Percentiles rank a stretch among this genome's conserved stretches.
phyloP scores from a whole-genome alignment of 1,140 invertebrate species.

The Drosophila athabasca region DNA sequence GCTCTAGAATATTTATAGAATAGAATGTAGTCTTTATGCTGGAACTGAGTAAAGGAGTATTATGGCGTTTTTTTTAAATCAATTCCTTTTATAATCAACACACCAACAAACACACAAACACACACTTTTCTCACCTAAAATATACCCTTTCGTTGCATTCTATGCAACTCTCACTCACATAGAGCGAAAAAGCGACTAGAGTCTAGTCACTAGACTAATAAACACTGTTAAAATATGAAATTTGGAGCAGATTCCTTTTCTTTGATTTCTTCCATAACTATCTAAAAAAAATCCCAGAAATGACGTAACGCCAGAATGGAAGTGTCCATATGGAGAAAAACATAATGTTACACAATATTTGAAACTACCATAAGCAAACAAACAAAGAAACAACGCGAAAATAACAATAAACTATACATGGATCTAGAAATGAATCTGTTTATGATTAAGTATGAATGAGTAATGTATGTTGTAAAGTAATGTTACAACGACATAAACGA shows the following conservation, averaged over 20 bases:
- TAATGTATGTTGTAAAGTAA: slow-evolving; percentile 45
- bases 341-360: slow-evolving; percentile 1
- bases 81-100: slow-evolving; percentile 37
- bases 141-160: slow-evolving; percentile 10
- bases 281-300: no score
- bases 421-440: slow-evolving; percentile 15
- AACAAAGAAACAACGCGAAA: slow-evolving; percentile 5
- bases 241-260: no score
- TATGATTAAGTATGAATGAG: slow-evolving; percentile 19
- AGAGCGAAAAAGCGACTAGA: no score
- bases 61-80: slow-evolving; percentile 82
- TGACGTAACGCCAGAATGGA: no score
- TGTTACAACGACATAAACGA: slow-evolving; percentile 32
- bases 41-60: slow-evolving; percentile 84
- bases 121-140: slow-evolving; percentile 3
- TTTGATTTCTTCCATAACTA: no score
- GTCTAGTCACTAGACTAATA: no score
- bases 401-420: slow-evolving; percentile 17
- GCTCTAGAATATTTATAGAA: slow-evolving; percentile 84
- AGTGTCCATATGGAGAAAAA: slow-evolving; percentile 1
- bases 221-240: no score
- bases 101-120: neutral
- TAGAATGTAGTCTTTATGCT: slow-evolving; percentile 84
- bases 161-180: neutral
- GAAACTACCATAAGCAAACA: neutral